These are phyloP conservation scores for Ophiodon elongatus DNA, from an alignment of 2,113 vertebrate species.

Conservation along the genomic window DNA sequence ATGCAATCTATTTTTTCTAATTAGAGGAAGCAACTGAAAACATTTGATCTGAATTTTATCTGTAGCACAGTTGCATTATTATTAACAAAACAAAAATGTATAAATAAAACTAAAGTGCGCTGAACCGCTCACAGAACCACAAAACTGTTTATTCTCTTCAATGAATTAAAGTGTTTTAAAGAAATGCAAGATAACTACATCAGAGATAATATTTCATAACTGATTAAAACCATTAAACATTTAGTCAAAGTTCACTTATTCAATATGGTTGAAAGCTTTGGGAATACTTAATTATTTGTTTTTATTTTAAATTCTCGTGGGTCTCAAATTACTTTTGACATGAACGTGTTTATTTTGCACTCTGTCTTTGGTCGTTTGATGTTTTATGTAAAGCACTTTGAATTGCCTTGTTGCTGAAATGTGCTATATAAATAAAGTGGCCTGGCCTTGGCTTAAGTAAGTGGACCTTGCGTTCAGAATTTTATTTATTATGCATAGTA, in stretches of 20 bases:
- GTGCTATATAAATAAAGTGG: neutral
- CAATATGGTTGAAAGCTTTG: neutral
- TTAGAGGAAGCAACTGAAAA: neutral
- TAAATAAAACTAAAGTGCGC: neutral
- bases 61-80: neutral
- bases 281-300: neutral
- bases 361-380: no score
- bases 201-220: neutral
- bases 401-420: neutral
- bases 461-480: neutral
- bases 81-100: neutral
- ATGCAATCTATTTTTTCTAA: neutral
- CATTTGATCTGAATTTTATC: neutral
- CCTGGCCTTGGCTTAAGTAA: neutral
- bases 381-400: no score
- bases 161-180: neutral
- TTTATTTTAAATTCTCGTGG: neutral
- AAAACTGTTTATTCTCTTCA: no score
- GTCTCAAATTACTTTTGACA: neutral
- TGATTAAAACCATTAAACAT: neutral
- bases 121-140: neutral
- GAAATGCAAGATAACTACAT: no score
- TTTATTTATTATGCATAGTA: no score
- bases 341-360: neutral
- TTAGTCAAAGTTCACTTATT: neutral